phyloP scores from a whole-genome alignment of 2,113 vertebrate species.

The Pyxicephalus adspersus region DNA sequence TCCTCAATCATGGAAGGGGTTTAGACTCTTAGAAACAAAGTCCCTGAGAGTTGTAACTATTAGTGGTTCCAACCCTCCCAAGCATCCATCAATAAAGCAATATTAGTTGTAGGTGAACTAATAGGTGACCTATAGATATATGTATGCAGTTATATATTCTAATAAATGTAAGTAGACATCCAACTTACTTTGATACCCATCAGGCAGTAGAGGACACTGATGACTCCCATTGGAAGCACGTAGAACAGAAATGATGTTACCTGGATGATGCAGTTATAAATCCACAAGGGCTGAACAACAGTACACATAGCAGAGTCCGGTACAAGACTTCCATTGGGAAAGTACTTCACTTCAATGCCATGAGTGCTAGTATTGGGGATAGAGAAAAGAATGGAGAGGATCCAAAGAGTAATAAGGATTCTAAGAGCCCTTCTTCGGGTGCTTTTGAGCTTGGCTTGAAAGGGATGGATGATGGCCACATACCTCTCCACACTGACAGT shows the following conservation, averaged over 20 bases:
- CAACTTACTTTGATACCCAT: slow-evolving; percentile 85
- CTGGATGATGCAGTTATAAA: slow-evolving; percentile 91
- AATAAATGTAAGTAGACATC: background rate
- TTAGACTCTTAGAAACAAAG: no score
- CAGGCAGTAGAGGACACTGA: slow-evolving; percentile 88
- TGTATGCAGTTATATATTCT: background rate
- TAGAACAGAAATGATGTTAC: slow-evolving; percentile 90
- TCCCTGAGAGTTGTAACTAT: no score
- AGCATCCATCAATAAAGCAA: no score
- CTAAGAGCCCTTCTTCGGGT: slow-evolving; percentile 82
- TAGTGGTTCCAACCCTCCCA: no score
- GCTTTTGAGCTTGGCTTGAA: slow-evolving; percentile 85
- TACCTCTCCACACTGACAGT: slow-evolving; percentile 90
- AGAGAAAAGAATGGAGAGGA: slow-evolving; percentile 81
- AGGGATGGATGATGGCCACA: slow-evolving; percentile 85
- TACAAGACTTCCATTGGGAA: slow-evolving; percentile 67
- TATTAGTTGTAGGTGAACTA: no score
- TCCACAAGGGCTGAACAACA: slow-evolving; percentile 82
- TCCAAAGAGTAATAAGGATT: slow-evolving; percentile 84
- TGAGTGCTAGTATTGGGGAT: slow-evolving; percentile 91
- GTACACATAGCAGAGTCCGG: slow-evolving; percentile 84
- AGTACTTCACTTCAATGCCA: slow-evolving; percentile 76
- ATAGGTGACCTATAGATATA: no score
- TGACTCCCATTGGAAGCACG: slow-evolving; percentile 86
- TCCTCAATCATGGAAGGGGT: no score